These are phyloP conservation scores for Sphaerophoria rueppellii DNA, from an alignment of 2,888 invertebrate species.

Conservation along the genomic window DNA sequence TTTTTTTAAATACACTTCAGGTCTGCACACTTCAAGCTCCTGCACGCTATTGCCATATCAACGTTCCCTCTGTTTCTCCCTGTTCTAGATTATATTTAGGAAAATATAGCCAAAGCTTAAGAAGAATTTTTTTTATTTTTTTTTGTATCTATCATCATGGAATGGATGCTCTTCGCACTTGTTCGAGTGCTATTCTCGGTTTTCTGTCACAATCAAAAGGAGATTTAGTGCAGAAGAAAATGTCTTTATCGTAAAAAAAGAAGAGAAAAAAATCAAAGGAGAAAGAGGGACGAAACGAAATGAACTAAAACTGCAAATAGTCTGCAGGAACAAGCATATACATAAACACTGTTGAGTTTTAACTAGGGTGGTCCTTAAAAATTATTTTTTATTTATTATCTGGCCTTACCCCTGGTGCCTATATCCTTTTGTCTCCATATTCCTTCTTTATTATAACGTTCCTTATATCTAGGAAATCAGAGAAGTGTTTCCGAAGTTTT, in stretches of 20 bases:
- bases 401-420: too few relatives aligned
- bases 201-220: constrained; percentile 67
- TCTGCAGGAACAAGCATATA: constrained; percentile 31
- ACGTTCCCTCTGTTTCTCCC: not conserved
- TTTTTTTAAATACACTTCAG: not conserved
- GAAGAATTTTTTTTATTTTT: too few relatives aligned
- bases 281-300: constrained; percentile 23
- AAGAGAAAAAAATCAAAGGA: not conserved
- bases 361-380: not conserved
- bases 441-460: not conserved
- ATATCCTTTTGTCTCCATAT: not conserved
- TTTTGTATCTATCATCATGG: constrained; percentile 5
- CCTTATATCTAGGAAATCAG: too few relatives aligned
- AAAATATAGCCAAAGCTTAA: too few relatives aligned
- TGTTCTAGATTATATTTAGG: not conserved
- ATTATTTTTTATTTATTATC: too few relatives aligned
- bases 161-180: constrained; percentile 19
- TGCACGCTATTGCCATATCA: not conserved
- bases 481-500: too few relatives aligned
- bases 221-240: constrained; percentile 68
- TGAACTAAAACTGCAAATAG: constrained; percentile 51
- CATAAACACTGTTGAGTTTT: not conserved
- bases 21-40: too few relatives aligned
- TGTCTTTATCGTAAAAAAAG: constrained; percentile 2
- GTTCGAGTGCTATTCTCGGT: constrained; percentile 17